Evolutionary conservation across 2,888 invertebrate species (phyloP), one percentile per base, ranked within the genome.

Genomic region (Fabriciana adippe): DNA sequence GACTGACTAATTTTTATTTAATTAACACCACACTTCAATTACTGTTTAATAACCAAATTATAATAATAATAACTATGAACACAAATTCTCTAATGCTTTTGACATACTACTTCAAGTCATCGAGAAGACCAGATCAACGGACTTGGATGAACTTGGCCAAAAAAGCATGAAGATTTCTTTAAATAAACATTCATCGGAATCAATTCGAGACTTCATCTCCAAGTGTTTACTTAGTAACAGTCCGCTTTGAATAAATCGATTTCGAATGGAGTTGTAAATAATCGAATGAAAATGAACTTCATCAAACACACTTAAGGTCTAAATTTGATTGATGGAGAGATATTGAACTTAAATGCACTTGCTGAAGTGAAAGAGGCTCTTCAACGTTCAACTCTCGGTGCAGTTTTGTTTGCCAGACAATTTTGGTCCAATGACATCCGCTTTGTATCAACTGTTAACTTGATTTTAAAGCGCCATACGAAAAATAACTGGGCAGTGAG

Each of bases 151-250:
- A 85, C 86, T 81, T 84, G 81, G 77, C 80, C 79, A 85, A 88
- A 88, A 88, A 88, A 87, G 79, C 88, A 85, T 85, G 85, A 85
- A 87, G 82, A 85, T 82, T 83, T 83, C 81, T 83, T 84, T 81
- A 89, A 90, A 90, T 88, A 89, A 92, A 92, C 85, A 91, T 84
- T 82, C 81, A 79, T 81, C 79, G 83, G 82, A 86, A 88, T 87
- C 85, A 87, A 89, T 90, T 88, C 85, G 84, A 83, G 81, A 76
- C 86, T 84, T 84, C 86, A 87, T 85, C 86, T 83, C 79, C 66
- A 76, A 88, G 87, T 91, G 83, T 92, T 92, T 92, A 88, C 88
- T 89, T 88, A 89, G 90, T 89, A 90, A 90, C 89, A 90, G 85
- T 84, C 85, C 84, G 87, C 83, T 84, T 88, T 86, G 81, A 85